Percentiles rank a stretch among this genome's conserved stretches.
phyloP scores from a whole-genome alignment of 1,140 invertebrate species.

The Drosophila sturtevanti region DNA sequence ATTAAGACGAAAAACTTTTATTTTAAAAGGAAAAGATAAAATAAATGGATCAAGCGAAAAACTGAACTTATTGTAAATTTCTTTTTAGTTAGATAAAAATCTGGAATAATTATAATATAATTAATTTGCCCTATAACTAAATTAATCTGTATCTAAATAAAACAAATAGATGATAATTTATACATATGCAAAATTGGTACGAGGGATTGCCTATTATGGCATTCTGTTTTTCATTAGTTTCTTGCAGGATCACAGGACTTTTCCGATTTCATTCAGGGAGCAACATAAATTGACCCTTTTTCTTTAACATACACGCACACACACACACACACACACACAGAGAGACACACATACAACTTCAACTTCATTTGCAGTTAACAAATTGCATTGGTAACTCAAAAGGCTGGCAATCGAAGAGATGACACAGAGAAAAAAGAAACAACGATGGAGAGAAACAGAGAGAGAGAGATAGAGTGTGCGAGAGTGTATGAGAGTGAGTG shows the following conservation, averaged over 20 bases:
- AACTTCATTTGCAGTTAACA: constrained; percentile 55
- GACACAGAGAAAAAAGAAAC: background rate
- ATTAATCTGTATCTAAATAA: no score
- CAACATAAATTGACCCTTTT: background rate
- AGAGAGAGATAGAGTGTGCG: background rate
- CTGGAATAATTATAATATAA: no score
- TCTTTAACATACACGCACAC: background rate
- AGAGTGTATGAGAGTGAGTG: background rate
- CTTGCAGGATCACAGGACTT: background rate
- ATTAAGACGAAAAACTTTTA: no score
- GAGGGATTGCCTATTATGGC: no score
- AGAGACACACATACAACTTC: constrained; percentile 6
- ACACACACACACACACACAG: background rate
- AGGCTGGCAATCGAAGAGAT: constrained; percentile 4
- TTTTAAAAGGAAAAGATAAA: no score
- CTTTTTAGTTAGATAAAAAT: no score
- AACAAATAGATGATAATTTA: no score
- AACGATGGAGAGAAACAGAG: background rate
- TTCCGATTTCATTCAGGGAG: background rate
- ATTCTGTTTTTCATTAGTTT: background rate
- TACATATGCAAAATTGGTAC: no score
- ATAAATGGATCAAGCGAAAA: no score
- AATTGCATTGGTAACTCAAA: constrained; percentile 56
- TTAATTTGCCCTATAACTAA: no score
- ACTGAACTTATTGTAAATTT: no score